Conservation (phyloP, 2,888 invertebrate genomes). For the Andrena dorsata region DNA sequence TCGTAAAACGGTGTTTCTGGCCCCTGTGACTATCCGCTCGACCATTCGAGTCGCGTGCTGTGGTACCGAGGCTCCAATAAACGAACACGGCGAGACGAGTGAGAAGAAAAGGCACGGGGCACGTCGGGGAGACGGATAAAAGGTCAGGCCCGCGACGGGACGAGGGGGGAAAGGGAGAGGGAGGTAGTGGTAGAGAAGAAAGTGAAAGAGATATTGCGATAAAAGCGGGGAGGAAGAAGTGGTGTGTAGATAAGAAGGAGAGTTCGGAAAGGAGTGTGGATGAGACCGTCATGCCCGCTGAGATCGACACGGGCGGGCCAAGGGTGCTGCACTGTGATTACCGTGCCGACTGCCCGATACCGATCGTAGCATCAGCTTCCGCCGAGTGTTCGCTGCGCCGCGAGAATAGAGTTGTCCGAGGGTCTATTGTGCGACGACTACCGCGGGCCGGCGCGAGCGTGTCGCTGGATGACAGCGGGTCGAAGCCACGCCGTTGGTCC, state of each 20-base stretch:
- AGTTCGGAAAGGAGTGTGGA: slow-evolving; percentile 72
- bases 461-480: slow-evolving; percentile 7
- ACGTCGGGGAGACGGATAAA: not conserved
- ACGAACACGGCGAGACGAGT: not conserved
- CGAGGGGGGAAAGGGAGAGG: not conserved
- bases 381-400: slow-evolving; percentile 38
- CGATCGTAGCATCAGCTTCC: slow-evolving; percentile 58
- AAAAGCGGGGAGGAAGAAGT: slow-evolving; percentile 36
- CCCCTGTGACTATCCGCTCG: not conserved
- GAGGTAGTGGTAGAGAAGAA: not conserved
- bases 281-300: slow-evolving; percentile 83
- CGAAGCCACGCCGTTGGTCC: slow-evolving; percentile 26
- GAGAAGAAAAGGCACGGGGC: no score
- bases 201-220: slow-evolving; percentile 27
- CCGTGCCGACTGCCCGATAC: slow-evolving; percentile 78
- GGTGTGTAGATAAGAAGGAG: slow-evolving; percentile 58
- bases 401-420: slow-evolving; percentile 31
- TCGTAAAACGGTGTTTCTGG: not conserved
- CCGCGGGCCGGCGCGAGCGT: slow-evolving; percentile 26
- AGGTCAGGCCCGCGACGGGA: not conserved
- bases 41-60: slow-evolving; percentile 13
- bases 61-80: slow-evolving; percentile 7
- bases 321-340: slow-evolving; percentile 82
- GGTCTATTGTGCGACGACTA: slow-evolving; percentile 20
- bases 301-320: slow-evolving; percentile 82